Conservation (phyloP, 2,113 vertebrate species). For the Chunga burmeisteri region DNA sequence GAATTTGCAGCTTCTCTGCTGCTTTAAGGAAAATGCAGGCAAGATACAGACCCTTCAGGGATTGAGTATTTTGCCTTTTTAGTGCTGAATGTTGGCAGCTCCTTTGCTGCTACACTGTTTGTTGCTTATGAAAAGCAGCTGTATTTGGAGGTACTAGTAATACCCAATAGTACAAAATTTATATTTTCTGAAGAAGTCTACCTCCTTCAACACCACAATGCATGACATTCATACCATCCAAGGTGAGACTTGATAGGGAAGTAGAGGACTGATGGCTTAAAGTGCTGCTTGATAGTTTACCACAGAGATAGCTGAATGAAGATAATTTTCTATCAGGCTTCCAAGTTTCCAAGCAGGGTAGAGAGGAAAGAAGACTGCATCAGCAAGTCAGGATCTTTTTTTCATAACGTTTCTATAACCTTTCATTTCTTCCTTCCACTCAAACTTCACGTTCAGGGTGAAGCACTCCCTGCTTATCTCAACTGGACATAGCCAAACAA, state of each 20-base stretch:
- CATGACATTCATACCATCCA: not conserved
- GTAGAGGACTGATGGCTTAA: not conserved
- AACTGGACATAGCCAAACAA: not conserved
- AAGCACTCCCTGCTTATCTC: not conserved
- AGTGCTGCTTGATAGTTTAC: not conserved
- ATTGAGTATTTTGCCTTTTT: not conserved
- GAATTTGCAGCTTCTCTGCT: not conserved
- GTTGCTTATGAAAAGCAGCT: slow-evolving; percentile 30
- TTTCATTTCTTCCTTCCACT: not conserved
- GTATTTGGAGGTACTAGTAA: not conserved
- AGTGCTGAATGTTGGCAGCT: slow-evolving; percentile 1
- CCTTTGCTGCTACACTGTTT: not conserved
- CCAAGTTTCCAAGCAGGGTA: not conserved
- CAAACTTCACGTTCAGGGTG: not conserved
- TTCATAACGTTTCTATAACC: not conserved
- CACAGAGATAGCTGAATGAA: not conserved
- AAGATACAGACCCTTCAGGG: not conserved
- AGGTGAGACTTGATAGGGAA: not conserved
- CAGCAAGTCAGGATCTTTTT: not conserved
- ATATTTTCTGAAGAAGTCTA: not conserved
- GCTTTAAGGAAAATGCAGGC: not conserved
- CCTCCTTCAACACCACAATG: not conserved
- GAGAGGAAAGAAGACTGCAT: not conserved
- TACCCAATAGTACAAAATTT: not conserved
- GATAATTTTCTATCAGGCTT: not conserved